Percentiles rank a stretch among this genome's conserved stretches.
phyloP scores from a whole-genome alignment of 2,113 vertebrate species.

The Microcebus griseorufus region DNA sequence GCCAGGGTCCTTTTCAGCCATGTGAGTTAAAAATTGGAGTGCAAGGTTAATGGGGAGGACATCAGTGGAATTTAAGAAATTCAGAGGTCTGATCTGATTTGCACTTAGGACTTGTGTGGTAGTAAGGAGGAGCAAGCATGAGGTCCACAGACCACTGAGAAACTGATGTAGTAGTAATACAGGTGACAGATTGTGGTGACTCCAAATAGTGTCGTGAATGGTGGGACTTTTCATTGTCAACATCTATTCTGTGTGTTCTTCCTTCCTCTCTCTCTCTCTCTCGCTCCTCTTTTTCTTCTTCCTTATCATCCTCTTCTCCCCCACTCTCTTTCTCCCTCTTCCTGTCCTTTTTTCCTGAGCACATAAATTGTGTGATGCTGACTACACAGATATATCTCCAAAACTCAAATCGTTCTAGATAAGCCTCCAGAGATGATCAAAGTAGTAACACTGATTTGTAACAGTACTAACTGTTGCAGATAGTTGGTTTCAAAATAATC shows the following conservation, averaged over 20 bases:
- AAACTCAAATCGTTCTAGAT: conserved; percentile 27
- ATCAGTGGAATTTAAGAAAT: not conserved
- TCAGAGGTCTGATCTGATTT: not conserved
- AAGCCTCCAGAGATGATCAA: conserved; percentile 59
- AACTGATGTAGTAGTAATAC: not conserved
- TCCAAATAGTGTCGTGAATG: not conserved
- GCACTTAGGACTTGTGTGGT: not conserved
- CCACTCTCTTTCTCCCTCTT: not conserved
- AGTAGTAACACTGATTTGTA: conserved; percentile 54
- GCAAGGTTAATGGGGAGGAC: not conserved
- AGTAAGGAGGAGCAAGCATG: not conserved
- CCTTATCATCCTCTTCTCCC: fast-evolving
- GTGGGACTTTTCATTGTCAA: not conserved
- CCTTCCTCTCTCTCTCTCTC: no score
- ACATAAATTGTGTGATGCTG: not conserved
- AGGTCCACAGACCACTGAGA: not conserved
- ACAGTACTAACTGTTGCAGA: conserved; percentile 41
- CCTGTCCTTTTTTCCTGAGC: not conserved
- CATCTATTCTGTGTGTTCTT: not conserved
- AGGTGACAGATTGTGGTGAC: not conserved
- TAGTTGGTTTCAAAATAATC: conserved; percentile 66
- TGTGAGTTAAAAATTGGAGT: not conserved
- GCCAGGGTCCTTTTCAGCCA: not conserved
- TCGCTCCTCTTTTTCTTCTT: fast-evolving
- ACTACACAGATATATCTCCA: not conserved